Percentiles rank a stretch among this genome's conserved stretches.
Evolutionary conservation across 2,797 vertebrate species (phyloP).

Genomic region (Lycodopsis pacificus): DNA sequence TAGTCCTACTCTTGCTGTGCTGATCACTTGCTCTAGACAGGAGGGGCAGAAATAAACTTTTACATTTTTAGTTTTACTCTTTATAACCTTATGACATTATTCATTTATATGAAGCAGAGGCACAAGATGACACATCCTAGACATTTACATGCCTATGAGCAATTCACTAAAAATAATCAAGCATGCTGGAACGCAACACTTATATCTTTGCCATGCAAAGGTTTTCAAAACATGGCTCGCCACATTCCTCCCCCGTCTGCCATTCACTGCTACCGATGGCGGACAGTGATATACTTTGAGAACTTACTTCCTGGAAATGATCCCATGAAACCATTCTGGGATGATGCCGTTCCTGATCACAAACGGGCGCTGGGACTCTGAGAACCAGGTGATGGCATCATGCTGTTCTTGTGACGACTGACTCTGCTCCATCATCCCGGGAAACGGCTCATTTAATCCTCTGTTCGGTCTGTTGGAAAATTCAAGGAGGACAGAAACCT

Average conservation of each 20-base stretch:
- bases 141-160: background rate
- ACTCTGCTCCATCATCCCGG: slow-evolving; percentile 67
- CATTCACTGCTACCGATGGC: background rate
- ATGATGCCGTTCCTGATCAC: slow-evolving; percentile 75
- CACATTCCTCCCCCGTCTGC: slow-evolving; percentile 22
- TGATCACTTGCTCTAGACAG: background rate
- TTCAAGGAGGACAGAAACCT: background rate
- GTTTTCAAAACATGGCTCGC: background rate
- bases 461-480: too few species aligned
- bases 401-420: slow-evolving; percentile 31
- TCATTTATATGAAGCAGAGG: background rate
- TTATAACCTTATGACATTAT: background rate
- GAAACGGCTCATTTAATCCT: slow-evolving; percentile 22
- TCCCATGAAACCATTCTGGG: slow-evolving; percentile 90
- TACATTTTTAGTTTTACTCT: background rate
- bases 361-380: slow-evolving; percentile 75
- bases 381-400: slow-evolving; percentile 81
- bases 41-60: background rate
- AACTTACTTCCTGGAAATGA: slow-evolving; percentile 88
- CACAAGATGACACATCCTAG: background rate
- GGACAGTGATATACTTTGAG: background rate
- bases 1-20: background rate
- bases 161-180: background rate
- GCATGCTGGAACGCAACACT: background rate
- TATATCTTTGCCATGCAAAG: background rate